Evolutionary conservation across 1,140 invertebrate genomes (phyloP), one percentile per base, ranked within the genome.

Genomic region (Medauroidea extradentata): DNA sequence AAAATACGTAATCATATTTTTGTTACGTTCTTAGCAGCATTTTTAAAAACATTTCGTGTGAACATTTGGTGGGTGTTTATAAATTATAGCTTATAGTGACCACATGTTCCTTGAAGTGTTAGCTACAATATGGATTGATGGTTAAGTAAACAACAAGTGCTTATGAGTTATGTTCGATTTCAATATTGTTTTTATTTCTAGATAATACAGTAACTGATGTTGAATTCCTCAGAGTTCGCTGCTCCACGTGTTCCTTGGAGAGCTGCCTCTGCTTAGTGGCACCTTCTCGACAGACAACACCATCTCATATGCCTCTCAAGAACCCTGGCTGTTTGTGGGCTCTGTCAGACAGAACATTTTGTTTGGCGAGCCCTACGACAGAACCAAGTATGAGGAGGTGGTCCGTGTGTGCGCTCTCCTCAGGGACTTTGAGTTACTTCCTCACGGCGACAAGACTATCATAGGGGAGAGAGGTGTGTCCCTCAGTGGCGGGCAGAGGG

Each of bases 401-500:
- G 13, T 57, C 7, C 16, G 44, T 56, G 84, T 85, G 38, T 91
- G 89, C 66, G 86, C 88, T 4, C 76, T 93, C 57, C 82, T 87
- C 68, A 72, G 77, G n/a, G 92, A 94, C 67, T 84, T 94, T 55
- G 79, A 85, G 48, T 80, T 87, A 53, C 84, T 94, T 64, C 81
- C 87, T 0, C 78, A 87, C 60, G 88, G 89, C 9, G 91, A 93
- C 70, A 74, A 82, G 63, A 93, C 90, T 0, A 72, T 91, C 7
- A 89, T 95, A 18, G 92, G 91, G 13, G 91, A 94, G 65, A 74
- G 88, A 48, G 91, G 92, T 21, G 84, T 85, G 2, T 88, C 87
- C 1, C 75, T 94, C 0, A 91, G 88, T 53, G 92, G 91, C 4
- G 91, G 92, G 34, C 91, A 94, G 67, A 91, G 89, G 72, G 91